A percentile compares a stretch with the other conserved stretches of the same genome.
These are phyloP conservation scores for Aleadryas rufinucha DNA, from an alignment of 2,113 vertebrate genomes.

Conservation along the genomic window DNA sequence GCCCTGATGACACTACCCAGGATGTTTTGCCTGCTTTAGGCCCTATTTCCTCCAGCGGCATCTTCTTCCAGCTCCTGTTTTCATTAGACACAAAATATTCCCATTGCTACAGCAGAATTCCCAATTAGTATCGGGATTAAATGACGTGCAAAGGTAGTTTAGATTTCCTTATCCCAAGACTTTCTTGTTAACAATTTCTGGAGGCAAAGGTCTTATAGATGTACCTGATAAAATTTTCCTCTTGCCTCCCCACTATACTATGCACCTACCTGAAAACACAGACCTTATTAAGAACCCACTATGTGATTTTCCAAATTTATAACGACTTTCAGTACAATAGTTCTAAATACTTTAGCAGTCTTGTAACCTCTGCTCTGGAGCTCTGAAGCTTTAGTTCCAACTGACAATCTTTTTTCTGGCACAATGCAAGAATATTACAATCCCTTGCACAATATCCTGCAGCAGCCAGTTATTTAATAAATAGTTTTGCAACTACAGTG, in stretches of 20 bases:
- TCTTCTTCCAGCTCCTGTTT: background rate
- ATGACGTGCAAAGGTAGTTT: background rate
- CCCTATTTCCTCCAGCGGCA: background rate
- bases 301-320: background rate
- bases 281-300: background rate
- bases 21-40: background rate
- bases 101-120: background rate
- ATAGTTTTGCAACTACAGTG: background rate
- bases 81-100: background rate
- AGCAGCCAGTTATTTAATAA: slow-evolving; percentile 1
- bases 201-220: background rate
- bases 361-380: background rate
- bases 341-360: background rate
- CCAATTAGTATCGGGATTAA: background rate
- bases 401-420: background rate
- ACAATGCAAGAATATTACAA: background rate
- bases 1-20: background rate
- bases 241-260: background rate
- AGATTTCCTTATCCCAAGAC: background rate
- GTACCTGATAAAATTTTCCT: background rate
- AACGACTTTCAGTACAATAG: background rate
- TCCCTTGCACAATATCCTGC: slow-evolving; percentile 41
- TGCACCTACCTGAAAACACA: background rate
- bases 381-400: background rate
- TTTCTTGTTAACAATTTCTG: background rate